Conservation (phyloP, 2,888 invertebrate species). For the Heliothis peltigera region DNA sequence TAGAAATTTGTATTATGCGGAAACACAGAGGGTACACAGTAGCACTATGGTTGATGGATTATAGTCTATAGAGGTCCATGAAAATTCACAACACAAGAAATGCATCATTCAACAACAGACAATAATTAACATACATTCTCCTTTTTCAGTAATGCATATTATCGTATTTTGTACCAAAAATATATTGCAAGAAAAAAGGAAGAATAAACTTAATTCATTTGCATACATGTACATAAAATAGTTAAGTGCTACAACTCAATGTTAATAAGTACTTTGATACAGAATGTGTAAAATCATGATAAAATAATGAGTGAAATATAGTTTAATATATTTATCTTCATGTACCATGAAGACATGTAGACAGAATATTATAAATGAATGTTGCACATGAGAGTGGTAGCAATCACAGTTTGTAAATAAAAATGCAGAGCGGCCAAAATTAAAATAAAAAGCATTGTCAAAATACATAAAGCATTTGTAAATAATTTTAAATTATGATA, state of each 20-base stretch:
- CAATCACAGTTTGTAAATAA: constrained; percentile 78
- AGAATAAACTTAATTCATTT: constrained; percentile 19
- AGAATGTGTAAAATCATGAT: constrained; percentile 31
- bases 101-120: constrained; percentile 44
- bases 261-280: constrained; percentile 27
- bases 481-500: constrained; percentile 40
- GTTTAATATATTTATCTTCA: constrained; percentile 12
- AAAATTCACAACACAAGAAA: constrained; percentile 44
- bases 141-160: constrained; percentile 51
- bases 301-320: constrained; percentile 17
- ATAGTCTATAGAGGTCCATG: constrained; percentile 45
- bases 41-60: constrained; percentile 43
- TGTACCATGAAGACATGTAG: constrained; percentile 50
- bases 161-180: constrained; percentile 48
- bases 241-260: constrained; percentile 44
- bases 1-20: constrained; percentile 42
- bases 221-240: constrained; percentile 31
- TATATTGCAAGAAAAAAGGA: constrained; percentile 48
- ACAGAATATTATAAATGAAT: constrained; percentile 57
- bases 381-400: constrained; percentile 65
- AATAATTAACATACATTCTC: constrained; percentile 40
- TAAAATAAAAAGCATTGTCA: constrained; percentile 72
- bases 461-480: constrained; percentile 57
- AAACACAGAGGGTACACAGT: constrained; percentile 49
- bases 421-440: constrained; percentile 86